Base-by-base conservation (phyloP, 2,888 invertebrate genomes). In the Rhingia rostrata region DNA sequence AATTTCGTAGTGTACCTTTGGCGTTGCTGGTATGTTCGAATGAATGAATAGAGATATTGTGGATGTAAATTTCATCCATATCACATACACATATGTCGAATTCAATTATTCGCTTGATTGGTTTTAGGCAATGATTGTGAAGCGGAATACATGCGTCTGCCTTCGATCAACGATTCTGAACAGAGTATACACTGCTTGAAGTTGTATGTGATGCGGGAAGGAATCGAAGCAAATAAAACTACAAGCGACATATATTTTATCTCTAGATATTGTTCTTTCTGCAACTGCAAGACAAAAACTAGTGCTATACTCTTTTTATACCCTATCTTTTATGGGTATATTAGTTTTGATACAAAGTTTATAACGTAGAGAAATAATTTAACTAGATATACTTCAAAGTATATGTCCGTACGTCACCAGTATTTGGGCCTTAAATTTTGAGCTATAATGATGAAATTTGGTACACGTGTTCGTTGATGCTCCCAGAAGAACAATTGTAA, bases 81-180 rank as follows among this genome's bases (percentile, higher is more conserved):
- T 64, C 73, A 47, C 47, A 73, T 64, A 56, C 47, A 47, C 37
- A 47, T 64, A 73, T 64, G 63, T 64, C 39, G 73, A 64, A 73
- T 63, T 73, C 73, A 73, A 73, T 73, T 63, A 73, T 73, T 56
- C 73, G 73, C 73, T 56, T 73, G 73, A 73, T 73, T 64, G 73
- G 64, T 73, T 73, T 73, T 56, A 64, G 73, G 56, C 37, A 56
- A 64, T 54, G 37, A 73, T 73, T 73, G 39, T 47, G 54, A 56
- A 56, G 30, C 22, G 61, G 47, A 70, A 54, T 45, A 72, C 60
- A 58, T n/a, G 39, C 33, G 43, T 43, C 43, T 45, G 6, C 32
- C 0, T 61, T 45, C 33, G 53, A 61, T 72, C 53, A 61, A 54
- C 53, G 30, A 51, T 22, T 53, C 30, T 43, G 53, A 53, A 37